These are phyloP conservation scores for Microctenopoma lineatum DNA, from an alignment of 2,797 vertebrate genomes.

Conservation along the genomic window DNA sequence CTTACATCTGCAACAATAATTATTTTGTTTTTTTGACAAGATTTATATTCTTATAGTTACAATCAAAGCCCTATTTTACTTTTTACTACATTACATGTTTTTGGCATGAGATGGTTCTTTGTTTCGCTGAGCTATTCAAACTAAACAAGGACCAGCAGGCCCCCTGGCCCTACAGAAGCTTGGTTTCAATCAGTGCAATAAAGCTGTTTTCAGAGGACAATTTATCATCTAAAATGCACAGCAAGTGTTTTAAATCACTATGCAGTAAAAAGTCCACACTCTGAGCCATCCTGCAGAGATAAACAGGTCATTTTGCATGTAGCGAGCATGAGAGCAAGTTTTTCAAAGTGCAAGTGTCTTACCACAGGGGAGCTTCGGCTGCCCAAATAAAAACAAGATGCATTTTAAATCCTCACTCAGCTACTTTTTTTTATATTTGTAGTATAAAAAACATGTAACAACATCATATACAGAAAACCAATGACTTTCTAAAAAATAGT, in stretches of 20 bases:
- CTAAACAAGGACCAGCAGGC: slow-evolving; percentile 14
- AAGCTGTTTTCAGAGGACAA: slow-evolving; percentile 1
- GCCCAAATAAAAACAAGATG: neutral
- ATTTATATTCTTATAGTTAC: slow-evolving; percentile 28
- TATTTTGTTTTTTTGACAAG: neutral
- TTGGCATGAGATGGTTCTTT: slow-evolving; percentile 31
- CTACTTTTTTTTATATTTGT: neutral
- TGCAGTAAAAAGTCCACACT: slow-evolving; percentile 4
- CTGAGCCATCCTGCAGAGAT: slow-evolving; percentile 18
- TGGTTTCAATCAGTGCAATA: slow-evolving; percentile 46
- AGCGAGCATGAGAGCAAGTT: neutral
- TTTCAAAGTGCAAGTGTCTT: slow-evolving; percentile 1
- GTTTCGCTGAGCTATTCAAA: slow-evolving; percentile 16
- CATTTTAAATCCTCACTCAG: neutral
- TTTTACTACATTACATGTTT: slow-evolving; percentile 5
- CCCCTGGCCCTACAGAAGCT: slow-evolving; percentile 28
- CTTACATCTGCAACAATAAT: slow-evolving; percentile 27
- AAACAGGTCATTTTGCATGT: neutral
- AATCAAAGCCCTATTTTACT: slow-evolving; percentile 9
- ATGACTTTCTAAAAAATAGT: no score
- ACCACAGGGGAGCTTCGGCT: neutral
- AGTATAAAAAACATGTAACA: neutral
- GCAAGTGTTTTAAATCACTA: slow-evolving; percentile 31
- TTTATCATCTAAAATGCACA: slow-evolving; percentile 10
- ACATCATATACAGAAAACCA: neutral